phyloP scores from a whole-genome alignment of 2,113 vertebrate genomes.

The Eptatretus burgeri region DNA sequence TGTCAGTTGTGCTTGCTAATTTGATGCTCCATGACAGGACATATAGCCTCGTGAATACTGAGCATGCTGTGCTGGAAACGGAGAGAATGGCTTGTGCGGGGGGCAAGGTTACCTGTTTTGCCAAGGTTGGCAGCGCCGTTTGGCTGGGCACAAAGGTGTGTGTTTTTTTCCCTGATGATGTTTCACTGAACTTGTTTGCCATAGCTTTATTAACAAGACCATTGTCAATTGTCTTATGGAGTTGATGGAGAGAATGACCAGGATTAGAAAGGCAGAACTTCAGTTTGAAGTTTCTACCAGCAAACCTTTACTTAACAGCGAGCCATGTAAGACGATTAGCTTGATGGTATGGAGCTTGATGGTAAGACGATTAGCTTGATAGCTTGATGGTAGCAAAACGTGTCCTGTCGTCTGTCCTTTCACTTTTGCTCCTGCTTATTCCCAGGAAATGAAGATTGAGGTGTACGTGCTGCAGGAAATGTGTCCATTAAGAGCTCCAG shows the following conservation, averaged over 20 bases:
- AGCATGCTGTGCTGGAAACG: slow-evolving; percentile 24
- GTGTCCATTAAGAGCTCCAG: slow-evolving; percentile 56
- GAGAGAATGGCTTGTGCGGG: slow-evolving; percentile 50
- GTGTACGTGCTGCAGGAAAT: slow-evolving; percentile 76
- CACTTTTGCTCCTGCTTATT: no score
- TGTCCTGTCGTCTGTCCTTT: no score
- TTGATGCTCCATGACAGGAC: no score
- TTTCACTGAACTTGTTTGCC: background rate
- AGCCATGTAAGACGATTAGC: background rate
- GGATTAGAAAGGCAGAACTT: slow-evolving; percentile 9
- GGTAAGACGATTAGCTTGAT: no score
- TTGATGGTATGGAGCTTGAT: no score
- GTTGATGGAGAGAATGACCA: slow-evolving; percentile 11
- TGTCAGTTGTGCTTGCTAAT: no score
- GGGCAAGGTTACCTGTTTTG: slow-evolving; percentile 42
- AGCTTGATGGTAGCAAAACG: no score
- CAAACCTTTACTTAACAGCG: background rate
- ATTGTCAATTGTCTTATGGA: slow-evolving; percentile 12
- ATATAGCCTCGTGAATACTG: no score
- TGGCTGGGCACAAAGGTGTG: slow-evolving; percentile 70
- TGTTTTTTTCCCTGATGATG: background rate
- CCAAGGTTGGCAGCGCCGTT: slow-evolving; percentile 45
- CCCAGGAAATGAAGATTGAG: slow-evolving; percentile 66
- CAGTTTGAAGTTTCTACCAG: background rate
- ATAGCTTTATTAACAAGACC: slow-evolving; percentile 10